Evolutionary conservation across 2,113 vertebrate species (phyloP).

Genomic region (Amphiprion percula): DNA sequence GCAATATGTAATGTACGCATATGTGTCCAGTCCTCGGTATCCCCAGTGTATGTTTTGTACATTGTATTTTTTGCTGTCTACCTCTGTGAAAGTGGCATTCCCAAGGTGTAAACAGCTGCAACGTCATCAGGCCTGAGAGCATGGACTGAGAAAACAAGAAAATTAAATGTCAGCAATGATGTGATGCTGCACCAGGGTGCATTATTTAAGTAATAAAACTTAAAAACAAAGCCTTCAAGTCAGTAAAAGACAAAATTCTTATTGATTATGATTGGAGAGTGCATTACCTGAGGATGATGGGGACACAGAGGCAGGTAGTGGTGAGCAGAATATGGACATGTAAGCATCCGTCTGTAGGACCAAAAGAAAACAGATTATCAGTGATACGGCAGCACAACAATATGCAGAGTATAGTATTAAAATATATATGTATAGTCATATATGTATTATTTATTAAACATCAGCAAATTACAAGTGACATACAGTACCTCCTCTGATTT

Average conservation of each 20-base stretch:
- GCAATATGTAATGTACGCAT: no score
- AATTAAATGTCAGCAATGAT: background rate
- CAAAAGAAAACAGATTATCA: conserved; percentile 1
- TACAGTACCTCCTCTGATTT: conserved; percentile 43
- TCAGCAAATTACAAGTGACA: background rate
- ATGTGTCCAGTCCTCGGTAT: background rate
- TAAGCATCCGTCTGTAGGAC: conserved; percentile 60
- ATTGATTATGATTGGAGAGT: background rate
- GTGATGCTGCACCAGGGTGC: background rate
- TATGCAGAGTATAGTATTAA: background rate
- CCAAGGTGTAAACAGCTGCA: conserved; percentile 62
- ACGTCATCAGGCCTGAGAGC: conserved; percentile 73
- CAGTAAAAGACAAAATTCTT: background rate
- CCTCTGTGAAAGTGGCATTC: conserved; percentile 63
- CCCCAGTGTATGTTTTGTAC: no score
- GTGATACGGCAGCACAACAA: background rate
- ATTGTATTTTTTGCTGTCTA: conserved; percentile 19
- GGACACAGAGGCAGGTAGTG: conserved; percentile 14
- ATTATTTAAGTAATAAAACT: no score
- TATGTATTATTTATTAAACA: background rate
- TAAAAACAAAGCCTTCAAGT: background rate
- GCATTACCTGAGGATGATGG: conserved; percentile 69
- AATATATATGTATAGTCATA: background rate
- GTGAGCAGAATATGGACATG: conserved; percentile 61
- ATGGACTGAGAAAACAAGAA: conserved; percentile 63